Base-by-base conservation (phyloP, 2,797 vertebrate species). In the Salarias fasciatus region DNA sequence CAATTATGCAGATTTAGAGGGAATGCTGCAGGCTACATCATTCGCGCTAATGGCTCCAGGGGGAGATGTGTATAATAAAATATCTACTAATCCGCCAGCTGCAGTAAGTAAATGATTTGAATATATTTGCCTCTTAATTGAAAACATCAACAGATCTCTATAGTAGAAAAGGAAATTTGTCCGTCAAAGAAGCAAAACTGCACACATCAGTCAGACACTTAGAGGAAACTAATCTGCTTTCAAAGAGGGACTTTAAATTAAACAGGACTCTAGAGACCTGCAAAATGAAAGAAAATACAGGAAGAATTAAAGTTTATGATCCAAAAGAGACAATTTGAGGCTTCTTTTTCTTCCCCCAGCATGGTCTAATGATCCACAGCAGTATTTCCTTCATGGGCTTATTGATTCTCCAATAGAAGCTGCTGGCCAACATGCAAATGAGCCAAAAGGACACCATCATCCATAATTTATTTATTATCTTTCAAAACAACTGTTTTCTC, bases 21-120 rank as follows among this genome's bases (percentile, higher is more conserved):
- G 40, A 60, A 40, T 1, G 65, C 74, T 75, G 72, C 69, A 40
- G 62, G 55, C 71, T 53, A 33, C 52, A 74, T 48, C 41, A 38
- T 18, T 75, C 47, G 11, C 1, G 41, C 49, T 37, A 60, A 82
- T 40, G 55, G 35, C 36, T 51, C 72, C 61, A 44, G 52, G 42
- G 61, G 55, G 73, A 81, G 47, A 60, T 46, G 50, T 54, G 55
- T 49, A 58, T 60, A n/a, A 76, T 79, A 42, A 69, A 79, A 63
- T 55, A 74, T 57, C 53, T 29, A 57, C 79, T 75, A 72, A 79
- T 82, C 56, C 42, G 41, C 53, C 46, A 48, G 67, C 57, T 65
- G 67, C 52, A 63, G 38, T 63, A 77, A 69, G 69, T 75, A 71
- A 86, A 75, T 67, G 18, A 65, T 79, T 55, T 69, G 45, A 75